Conservation (phyloP, 2,797 vertebrate species). For the Notamacropus eugenii region DNA sequence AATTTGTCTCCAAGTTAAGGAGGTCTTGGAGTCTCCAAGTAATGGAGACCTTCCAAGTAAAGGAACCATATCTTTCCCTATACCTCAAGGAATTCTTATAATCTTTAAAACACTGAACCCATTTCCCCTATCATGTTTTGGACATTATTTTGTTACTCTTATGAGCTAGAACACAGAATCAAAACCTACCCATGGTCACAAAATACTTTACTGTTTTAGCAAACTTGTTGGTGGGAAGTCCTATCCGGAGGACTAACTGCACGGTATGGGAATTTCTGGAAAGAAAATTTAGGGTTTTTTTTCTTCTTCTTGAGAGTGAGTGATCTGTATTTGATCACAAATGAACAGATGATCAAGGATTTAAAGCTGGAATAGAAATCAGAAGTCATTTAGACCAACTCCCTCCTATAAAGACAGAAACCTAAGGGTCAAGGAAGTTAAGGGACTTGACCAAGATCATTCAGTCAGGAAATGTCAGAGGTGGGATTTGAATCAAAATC, state of each 20-base stretch:
- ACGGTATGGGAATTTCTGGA: neutral
- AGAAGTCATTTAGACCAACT: neutral
- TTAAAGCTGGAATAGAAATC: neutral
- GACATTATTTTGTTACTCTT: constrained; percentile 14
- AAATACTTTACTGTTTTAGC: neutral
- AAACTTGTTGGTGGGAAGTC: neutral
- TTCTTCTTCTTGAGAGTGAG: neutral
- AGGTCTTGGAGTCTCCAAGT: constrained; percentile 10
- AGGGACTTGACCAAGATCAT: neutral
- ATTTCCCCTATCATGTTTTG: neutral
- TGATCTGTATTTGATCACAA: neutral
- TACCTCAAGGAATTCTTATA: neutral
- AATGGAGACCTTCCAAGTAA: neutral
- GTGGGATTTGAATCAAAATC: neutral
- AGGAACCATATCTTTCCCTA: neutral
- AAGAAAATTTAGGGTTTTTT: neutral
- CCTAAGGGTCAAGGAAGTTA: neutral
- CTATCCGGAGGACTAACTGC: constrained; percentile 8
- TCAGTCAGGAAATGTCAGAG: neutral
- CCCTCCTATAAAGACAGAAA: neutral
- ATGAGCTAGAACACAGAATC: constrained; percentile 7
- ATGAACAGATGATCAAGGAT: neutral
- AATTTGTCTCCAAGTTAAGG: constrained; percentile 59
- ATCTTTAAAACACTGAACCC: constrained; percentile 31
- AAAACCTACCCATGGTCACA: neutral